Conservation (phyloP, 2,888 invertebrate genomes). For the Polia nebulosa region DNA sequence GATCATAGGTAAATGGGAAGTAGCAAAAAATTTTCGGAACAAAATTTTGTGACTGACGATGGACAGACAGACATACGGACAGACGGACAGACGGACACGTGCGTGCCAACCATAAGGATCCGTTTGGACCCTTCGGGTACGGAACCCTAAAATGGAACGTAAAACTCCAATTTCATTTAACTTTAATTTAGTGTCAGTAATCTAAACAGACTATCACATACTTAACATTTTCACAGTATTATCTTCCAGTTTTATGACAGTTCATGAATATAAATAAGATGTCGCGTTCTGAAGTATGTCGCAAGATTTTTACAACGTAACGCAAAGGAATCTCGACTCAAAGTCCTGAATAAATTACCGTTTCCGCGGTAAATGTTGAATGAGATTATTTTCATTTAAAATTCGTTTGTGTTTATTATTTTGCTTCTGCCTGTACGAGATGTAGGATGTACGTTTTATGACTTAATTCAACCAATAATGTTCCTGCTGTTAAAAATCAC, state of each 20-base stretch:
- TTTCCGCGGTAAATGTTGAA: slow-evolving; percentile 23
- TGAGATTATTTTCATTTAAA: slow-evolving; percentile 34
- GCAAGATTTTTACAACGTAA: slow-evolving; percentile 30
- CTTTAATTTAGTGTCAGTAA: neutral
- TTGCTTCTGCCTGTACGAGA: neutral
- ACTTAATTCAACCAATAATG: neutral
- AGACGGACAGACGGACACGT: too few relatives aligned
- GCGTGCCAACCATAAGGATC: too few relatives aligned
- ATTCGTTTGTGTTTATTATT: slow-evolving; percentile 22
- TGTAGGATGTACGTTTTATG: too few relatives aligned
- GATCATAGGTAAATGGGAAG: too few relatives aligned
- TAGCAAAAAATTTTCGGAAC: too few relatives aligned
- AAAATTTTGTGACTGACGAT: too few relatives aligned
- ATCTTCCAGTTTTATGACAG: slow-evolving; percentile 10
- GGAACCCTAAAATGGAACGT: too few relatives aligned
- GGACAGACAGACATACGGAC: too few relatives aligned
- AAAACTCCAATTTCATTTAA: neutral
- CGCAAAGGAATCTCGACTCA: slow-evolving; percentile 16
- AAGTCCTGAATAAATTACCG: slow-evolving; percentile 32
- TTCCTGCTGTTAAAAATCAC: neutral
- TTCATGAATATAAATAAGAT: slow-evolving; percentile 37
- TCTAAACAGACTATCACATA: neutral
- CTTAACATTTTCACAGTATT: slow-evolving; percentile 11
- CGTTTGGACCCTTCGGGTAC: too few relatives aligned
- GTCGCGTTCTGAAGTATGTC: neutral